Evolutionary conservation across 2,113 vertebrate genomes (phyloP), one percentile per base, ranked within the genome.

Genomic region (Monarcha castaneiventris): DNA sequence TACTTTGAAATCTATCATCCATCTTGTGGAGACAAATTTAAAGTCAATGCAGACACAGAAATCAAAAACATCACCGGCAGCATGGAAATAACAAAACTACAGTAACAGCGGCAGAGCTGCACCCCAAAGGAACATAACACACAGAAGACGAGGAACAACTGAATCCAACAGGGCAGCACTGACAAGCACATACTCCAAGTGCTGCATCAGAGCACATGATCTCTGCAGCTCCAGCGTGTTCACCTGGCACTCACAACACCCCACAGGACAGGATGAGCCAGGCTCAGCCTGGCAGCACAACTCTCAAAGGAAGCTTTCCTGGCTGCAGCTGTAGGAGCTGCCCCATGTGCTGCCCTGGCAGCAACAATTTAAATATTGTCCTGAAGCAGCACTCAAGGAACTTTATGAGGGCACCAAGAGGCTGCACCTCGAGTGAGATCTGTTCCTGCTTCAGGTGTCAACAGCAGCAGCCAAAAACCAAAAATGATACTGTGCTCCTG

Each of bases 371-470:
- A 27, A 54, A 74, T 29, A 29, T 13, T 54, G 61, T 17, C 55
- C 51, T 80, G 71, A 90, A 88, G 66, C 52, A 79, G 35, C 14
- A 11, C n/a, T 39, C 55, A 58, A 41, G 59, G 46, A 90, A 41
- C 68, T 73, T 37, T 17, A 3, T 7, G 29, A 61, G 22, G 66
- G 39, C 0, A 0, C 12, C 58, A 84, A 44, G 23, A 72, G 22
- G 52, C 26, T 54, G 8, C 22, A 48, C 7, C 64, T 32, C 9
- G 3, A 59, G 46, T 22, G 58, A 46, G 33, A 79, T 9, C n/a
- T 41, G 72, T 17, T 51, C 52, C 3, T 43, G 59, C 43, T 63
- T 67, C 25, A 54, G 30, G 10, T 8, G 55, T 30, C 86, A 86
- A 73, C 16, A 80, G 46, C n/a, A 83, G 32, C 44, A 75, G 17